Percentiles rank a stretch among this genome's conserved stretches.
phyloP scores from a whole-genome alignment of 2,797 vertebrate genomes.

The Podargus strigoides region DNA sequence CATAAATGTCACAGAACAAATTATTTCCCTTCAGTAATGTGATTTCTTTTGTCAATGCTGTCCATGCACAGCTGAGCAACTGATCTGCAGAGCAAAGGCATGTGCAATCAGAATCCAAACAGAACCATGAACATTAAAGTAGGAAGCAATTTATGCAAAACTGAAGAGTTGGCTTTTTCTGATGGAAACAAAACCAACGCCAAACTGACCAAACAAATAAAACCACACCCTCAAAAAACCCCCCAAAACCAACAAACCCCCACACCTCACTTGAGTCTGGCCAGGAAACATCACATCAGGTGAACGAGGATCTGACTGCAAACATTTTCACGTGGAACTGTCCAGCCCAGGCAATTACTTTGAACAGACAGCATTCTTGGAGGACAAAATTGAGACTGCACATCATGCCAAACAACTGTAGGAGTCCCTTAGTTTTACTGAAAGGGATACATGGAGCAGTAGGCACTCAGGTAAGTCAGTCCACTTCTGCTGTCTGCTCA shows the following conservation, averaged over 20 bases:
- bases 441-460: neutral
- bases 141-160: neutral
- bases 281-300: neutral
- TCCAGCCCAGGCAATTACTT: neutral
- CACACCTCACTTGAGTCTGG: neutral
- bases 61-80: neutral
- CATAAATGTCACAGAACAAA: neutral
- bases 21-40: neutral
- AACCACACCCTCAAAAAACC: neutral
- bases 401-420: neutral
- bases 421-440: neutral
- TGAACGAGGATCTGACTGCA: neutral
- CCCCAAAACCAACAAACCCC: neutral
- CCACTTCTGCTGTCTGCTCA: too few species aligned
- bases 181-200: rapidly evolving
- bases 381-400: neutral
- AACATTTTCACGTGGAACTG: neutral
- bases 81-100: neutral
- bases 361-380: neutral
- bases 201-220: neutral
- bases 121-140: neutral
- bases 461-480: neutral
- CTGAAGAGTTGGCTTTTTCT: neutral
- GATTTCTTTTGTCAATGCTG: neutral
- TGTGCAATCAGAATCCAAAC: neutral